Evolutionary conservation across 2,113 vertebrate species (phyloP).

Genomic region (Hippocampus guttulatus): DNA sequence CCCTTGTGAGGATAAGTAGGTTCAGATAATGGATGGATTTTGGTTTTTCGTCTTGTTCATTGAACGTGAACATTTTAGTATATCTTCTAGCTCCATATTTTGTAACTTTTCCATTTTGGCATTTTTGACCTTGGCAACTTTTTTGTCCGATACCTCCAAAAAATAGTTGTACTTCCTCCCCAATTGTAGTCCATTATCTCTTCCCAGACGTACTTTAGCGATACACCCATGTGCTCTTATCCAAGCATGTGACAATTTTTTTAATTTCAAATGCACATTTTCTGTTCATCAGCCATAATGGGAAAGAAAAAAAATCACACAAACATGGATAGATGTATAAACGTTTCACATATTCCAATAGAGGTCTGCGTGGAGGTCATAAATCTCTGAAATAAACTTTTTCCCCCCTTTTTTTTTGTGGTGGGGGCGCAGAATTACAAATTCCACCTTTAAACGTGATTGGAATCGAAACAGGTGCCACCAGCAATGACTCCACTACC

Average conservation of each 20-base stretch:
- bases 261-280: neutral
- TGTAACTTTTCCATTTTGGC: too few relatives aligned
- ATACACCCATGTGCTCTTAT: neutral
- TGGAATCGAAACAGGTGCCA: neutral
- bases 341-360: neutral
- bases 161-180: too few relatives aligned
- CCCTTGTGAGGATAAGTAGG: too few relatives aligned
- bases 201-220: neutral
- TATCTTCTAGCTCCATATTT: too few relatives aligned
- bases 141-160: too few relatives aligned
- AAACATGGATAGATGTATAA: constrained; percentile 30
- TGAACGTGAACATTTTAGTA: too few relatives aligned
- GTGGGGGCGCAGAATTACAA: neutral
- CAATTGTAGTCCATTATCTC: neutral
- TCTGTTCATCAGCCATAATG: constrained; percentile 20
- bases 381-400: neutral
- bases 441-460: neutral
- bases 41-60: too few relatives aligned
- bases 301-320: constrained; percentile 56
- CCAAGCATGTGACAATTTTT: neutral
- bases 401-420: neutral
- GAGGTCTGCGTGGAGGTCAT: neutral
- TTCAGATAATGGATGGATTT: too few relatives aligned
- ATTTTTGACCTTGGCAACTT: too few relatives aligned
- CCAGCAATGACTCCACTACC: too few relatives aligned